Base-by-base conservation (phyloP, 2,797 vertebrate genomes). In the Euthynnus affinis region DNA sequence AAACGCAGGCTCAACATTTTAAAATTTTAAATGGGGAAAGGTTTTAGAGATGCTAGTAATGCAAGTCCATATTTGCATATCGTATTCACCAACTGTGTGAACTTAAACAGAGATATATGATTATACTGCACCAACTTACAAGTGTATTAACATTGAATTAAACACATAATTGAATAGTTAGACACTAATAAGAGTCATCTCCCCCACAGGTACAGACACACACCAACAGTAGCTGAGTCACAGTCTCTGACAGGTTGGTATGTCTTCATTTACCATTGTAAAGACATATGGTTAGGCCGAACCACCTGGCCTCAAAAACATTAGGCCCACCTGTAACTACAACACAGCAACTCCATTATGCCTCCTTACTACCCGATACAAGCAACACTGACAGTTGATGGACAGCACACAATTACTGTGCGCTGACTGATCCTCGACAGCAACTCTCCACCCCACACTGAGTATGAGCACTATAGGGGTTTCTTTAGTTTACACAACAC, bases 301-400 rank as follows among this genome's bases (percentile, higher is more conserved):
- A 70, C 78, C 92, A 94, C 86, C 91, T 93, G 92, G 89, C 76
- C 73, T 80, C 83, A 72, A 40, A 59, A 84, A 78, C 82, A 62
- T 68, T 22, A 25, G 63, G 68, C 74, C 76, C 90, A 92, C 89
- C 92, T 93, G 93, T 74, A 82, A 75, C 78, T 59, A 62, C 67
- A 75, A 61, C 86, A 93, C 78, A 93, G 79, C 22, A 55, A 44
- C 52, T 87, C 84, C 57, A 82, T 93, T 90, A 86, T 92, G 76
- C 72, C 65, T 71, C 48, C 48, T 80, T 57, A 55, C 65, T 7
- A 5, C 51, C 60, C 65, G 73, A 87, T 49, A 48, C 52, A 78
- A 58, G 29, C 60, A 74, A 34, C 66, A 72, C 52, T 71, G 88
- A 88, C 83, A 80, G 77, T 2, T 62, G 85, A 87, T 42, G 74